phyloP scores from a whole-genome alignment of 2,113 vertebrate genomes.

The Dicentrarchus labrax region DNA sequence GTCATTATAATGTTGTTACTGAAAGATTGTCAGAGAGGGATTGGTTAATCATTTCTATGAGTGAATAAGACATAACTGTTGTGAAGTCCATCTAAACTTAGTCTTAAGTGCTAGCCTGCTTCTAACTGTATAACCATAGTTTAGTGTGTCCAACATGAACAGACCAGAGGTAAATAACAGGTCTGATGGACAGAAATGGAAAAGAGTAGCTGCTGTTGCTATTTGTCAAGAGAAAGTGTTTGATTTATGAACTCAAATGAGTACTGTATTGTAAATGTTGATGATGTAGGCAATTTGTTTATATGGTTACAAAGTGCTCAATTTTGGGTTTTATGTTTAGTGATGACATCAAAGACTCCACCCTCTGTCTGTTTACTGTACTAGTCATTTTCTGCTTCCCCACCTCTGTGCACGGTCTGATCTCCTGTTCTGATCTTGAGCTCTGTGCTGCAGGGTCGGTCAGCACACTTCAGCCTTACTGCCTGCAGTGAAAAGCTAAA shows the following conservation, averaged over 20 bases:
- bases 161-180: background rate
- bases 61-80: constrained; percentile 5
- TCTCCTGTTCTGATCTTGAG: constrained; percentile 16
- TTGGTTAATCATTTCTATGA: constrained; percentile 13
- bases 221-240: background rate
- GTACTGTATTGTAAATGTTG: constrained; percentile 16
- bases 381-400: constrained; percentile 12
- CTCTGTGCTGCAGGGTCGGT: constrained; percentile 13
- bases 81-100: constrained; percentile 28
- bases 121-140: constrained; percentile 22
- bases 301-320: constrained; percentile 22
- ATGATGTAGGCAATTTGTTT: constrained; percentile 28
- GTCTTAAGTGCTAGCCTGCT: background rate
- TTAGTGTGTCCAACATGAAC: constrained; percentile 29
- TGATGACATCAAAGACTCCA: constrained; percentile 38
- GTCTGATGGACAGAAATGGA: constrained; percentile 1
- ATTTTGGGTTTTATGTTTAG: constrained; percentile 13
- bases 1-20: constrained; percentile 28
- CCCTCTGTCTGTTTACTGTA: background rate
- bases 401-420: constrained; percentile 21
- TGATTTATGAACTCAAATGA: background rate
- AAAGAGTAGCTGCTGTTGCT: background rate
- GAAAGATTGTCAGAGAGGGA: constrained; percentile 32
- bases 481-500: constrained; percentile 46
- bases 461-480: constrained; percentile 20